These are phyloP conservation scores for Parascotia fuliginaria DNA, from an alignment of 2,888 invertebrate genomes.

Conservation along the genomic window DNA sequence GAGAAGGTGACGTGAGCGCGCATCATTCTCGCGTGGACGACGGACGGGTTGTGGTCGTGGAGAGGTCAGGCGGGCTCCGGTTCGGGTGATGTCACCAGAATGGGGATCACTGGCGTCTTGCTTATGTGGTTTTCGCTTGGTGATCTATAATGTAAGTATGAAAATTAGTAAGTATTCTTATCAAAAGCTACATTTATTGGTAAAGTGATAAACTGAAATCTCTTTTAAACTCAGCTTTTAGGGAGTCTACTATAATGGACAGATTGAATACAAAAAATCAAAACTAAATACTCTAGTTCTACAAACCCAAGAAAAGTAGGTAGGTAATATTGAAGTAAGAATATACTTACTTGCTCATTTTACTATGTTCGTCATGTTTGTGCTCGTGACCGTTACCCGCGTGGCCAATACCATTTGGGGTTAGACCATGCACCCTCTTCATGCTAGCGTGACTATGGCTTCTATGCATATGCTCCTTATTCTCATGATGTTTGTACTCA, in stretches of 20 bases:
- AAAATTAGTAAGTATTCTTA: not conserved
- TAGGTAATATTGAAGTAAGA: not conserved
- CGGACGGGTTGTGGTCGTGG: slow-evolving; percentile 31
- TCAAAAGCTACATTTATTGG: too few species aligned
- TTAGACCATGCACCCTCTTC: slow-evolving; percentile 69
- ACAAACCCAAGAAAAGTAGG: too few species aligned
- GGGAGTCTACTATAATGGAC: too few species aligned
- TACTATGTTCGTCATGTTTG: slow-evolving; percentile 61
- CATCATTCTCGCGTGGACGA: slow-evolving; percentile 14
- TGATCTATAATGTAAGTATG: slow-evolving; percentile 64
- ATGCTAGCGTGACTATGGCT: slow-evolving; percentile 80
- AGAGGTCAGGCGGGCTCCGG: slow-evolving; percentile 68
- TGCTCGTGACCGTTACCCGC: slow-evolving; percentile 68
- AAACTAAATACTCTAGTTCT: too few species aligned
- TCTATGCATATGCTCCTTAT: slow-evolving; percentile 67
- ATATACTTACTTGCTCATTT: slow-evolving; percentile 71
- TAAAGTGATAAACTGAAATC: too few species aligned
- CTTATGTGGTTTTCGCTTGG: slow-evolving; percentile 67
- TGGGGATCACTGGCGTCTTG: slow-evolving; percentile 68
- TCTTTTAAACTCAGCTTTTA: too few species aligned
- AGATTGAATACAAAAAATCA: too few species aligned
- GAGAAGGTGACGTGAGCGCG: slow-evolving; percentile 53
- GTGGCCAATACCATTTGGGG: slow-evolving; percentile 73
- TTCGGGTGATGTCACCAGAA: slow-evolving; percentile 76
- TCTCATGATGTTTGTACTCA: slow-evolving; percentile 46